Conservation (phyloP, 2,797 vertebrate species). For the Jordanella pulchra region DNA sequence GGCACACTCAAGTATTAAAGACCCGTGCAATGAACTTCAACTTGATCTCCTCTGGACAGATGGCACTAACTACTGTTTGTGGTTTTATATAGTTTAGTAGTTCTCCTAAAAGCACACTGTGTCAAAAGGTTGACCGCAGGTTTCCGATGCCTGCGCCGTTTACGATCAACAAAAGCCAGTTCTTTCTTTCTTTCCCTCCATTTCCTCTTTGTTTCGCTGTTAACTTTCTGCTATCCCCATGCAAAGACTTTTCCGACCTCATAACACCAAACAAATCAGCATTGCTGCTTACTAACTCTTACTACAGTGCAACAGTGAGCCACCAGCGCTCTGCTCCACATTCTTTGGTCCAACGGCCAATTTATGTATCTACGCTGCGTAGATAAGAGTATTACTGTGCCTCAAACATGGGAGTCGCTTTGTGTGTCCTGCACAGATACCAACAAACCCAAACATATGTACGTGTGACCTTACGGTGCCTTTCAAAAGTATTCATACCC, state of each 20-base stretch:
- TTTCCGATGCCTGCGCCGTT: slow-evolving; percentile 63
- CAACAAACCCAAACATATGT: slow-evolving; percentile 63
- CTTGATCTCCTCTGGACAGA: slow-evolving; percentile 64
- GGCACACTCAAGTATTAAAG: slow-evolving; percentile 68
- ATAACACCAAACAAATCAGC: slow-evolving; percentile 74
- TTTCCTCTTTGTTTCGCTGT: slow-evolving; percentile 28
- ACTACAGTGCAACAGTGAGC: slow-evolving; percentile 66
- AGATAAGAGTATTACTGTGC: slow-evolving; percentile 77
- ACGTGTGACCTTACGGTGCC: slow-evolving; percentile 17
- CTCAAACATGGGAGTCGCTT: slow-evolving; percentile 77
- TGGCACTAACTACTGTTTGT: slow-evolving; percentile 51
- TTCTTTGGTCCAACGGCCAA: slow-evolving; percentile 66
- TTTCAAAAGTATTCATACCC: slow-evolving; percentile 4
- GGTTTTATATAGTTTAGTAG: slow-evolving; percentile 55
- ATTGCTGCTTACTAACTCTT: slow-evolving; percentile 77
- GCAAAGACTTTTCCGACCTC: slow-evolving; percentile 65
- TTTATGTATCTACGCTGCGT: slow-evolving; percentile 66
- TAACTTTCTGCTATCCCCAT: slow-evolving; percentile 48
- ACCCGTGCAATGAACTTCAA: slow-evolving; percentile 72
- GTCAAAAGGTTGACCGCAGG: slow-evolving; percentile 68
- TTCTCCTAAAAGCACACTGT: slow-evolving; percentile 76
- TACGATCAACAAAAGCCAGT: slow-evolving; percentile 75
- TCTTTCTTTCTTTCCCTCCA: slow-evolving; percentile 26
- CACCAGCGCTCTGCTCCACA: slow-evolving; percentile 62
- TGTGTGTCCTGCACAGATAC: slow-evolving; percentile 63